Evolutionary conservation across 2,888 invertebrate genomes (phyloP).

Genomic region (Tinea semifulvella): DNA sequence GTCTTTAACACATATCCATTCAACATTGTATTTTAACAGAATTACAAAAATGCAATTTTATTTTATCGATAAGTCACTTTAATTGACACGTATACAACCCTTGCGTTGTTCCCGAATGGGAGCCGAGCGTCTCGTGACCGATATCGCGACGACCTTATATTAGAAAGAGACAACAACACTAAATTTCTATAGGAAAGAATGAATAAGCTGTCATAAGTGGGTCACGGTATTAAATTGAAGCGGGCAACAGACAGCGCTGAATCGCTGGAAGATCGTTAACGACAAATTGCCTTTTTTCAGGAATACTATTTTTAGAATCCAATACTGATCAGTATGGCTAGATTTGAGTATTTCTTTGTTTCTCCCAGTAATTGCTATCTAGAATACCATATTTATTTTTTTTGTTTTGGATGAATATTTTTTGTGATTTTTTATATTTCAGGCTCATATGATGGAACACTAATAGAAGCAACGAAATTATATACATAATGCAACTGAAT

Average conservation of each 20-base stretch:
- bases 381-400: too few species aligned
- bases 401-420: too few species aligned
- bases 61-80: slow-evolving; percentile 17
- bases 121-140: slow-evolving; percentile 49
- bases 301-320: slow-evolving; percentile 7
- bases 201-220: slow-evolving; percentile 42
- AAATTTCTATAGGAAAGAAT: slow-evolving; percentile 21
- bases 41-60: too few species aligned
- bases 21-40: too few species aligned
- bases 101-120: slow-evolving; percentile 48
- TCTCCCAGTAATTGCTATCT: too few species aligned
- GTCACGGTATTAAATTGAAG: slow-evolving; percentile 56
- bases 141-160: slow-evolving; percentile 57
- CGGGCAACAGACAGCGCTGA: slow-evolving; percentile 25
- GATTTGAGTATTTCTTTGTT: too few species aligned
- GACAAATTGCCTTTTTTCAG: slow-evolving; percentile 20
- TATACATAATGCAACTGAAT: too few species aligned
- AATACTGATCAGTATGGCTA: too few species aligned
- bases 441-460: too few species aligned
- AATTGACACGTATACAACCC: slow-evolving; percentile 26
- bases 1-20: too few species aligned
- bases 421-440: too few species aligned
- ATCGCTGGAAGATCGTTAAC: slow-evolving; percentile 44
- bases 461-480: too few species aligned
- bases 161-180: slow-evolving; percentile 32